phyloP scores from a whole-genome alignment of 2,797 vertebrate genomes.

The Acestrorhynchus altus region DNA sequence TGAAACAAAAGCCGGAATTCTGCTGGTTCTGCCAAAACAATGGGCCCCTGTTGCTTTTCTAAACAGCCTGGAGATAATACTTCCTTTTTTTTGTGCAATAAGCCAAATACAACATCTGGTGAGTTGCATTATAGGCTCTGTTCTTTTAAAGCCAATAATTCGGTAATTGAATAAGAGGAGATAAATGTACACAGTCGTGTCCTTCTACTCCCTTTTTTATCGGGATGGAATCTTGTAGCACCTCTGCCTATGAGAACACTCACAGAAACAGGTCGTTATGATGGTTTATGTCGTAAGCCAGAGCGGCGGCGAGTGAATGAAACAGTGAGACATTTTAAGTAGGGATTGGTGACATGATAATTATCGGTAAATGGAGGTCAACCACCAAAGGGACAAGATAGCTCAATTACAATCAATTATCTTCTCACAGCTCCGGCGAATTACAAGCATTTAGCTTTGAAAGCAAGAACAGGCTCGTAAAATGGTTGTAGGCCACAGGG shows the following conservation, averaged over 20 bases:
- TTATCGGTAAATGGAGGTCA: slow-evolving; percentile 57
- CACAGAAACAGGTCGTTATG: slow-evolving; percentile 29
- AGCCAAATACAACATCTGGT: slow-evolving; percentile 47
- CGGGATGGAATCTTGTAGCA: slow-evolving; percentile 26
- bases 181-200: slow-evolving; percentile 26
- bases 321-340: slow-evolving; percentile 42
- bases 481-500: slow-evolving; percentile 24
- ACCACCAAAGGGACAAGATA: slow-evolving; percentile 44
- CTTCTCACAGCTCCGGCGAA: slow-evolving; percentile 26
- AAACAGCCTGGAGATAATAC: slow-evolving; percentile 26
- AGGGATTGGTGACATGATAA: slow-evolving; percentile 54
- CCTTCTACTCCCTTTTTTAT: slow-evolving; percentile 20
- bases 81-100: background rate
- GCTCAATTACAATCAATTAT: slow-evolving; percentile 59
- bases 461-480: slow-evolving; percentile 28
- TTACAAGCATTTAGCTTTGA: slow-evolving; percentile 34
- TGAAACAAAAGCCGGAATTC: slow-evolving; percentile 43
- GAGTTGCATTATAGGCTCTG: slow-evolving; percentile 21
- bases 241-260: slow-evolving; percentile 15
- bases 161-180: slow-evolving; percentile 39
- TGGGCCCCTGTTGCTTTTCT: slow-evolving; percentile 12
- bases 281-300: slow-evolving; percentile 15
- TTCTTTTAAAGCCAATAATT: slow-evolving; percentile 38
- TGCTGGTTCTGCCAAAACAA: slow-evolving; percentile 31
- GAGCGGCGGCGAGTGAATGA: slow-evolving; percentile 18